Evolutionary conservation across 2,888 invertebrate genomes (phyloP), one percentile per base, ranked within the genome.

Genomic region (Mamestra brassicae): DNA sequence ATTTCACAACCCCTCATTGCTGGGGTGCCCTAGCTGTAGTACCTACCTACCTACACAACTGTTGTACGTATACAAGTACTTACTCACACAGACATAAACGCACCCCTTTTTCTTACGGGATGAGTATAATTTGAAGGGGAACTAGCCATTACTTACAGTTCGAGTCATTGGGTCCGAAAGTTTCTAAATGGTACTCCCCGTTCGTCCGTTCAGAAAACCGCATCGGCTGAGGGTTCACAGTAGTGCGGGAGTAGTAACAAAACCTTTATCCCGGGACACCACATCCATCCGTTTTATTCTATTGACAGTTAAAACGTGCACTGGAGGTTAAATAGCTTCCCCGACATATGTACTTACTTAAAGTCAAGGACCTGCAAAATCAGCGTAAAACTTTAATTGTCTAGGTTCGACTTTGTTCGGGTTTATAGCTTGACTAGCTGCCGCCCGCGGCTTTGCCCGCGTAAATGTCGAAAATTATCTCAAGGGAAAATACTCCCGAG

Each of bases 241-340:
- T 70, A 66, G 63, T 76, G 71, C 52, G 74, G 69, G 65, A 70
- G 60, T 68, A 55, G 73, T 85, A 67, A 81, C 67, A 76, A 60
- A 78, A 64, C 84, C 75, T 75, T 67, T 73, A 71, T 63, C 50
- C 52, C 57, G 26, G 58, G 58, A 73, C 72, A 71, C 71, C 69
- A 55, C 66, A 55, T 55, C 68, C 66, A 73, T 78, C 45, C 55
- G 38, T 66, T 81, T 76, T 77, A 36, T 60, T 71, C 57, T 73
- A 75, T 71, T 73, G 78, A 62, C 76, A 61, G 73, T 76, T 83
- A 70, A 72, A 47, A 81, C 81, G 74, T 81, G 81, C 64, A 63
- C 57, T 71, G 63, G 13, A 57, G 64, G 17, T 58, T 63, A 70
- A 78, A 80, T 64, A 61, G 55, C n/a, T 57, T 47, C 42, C 50